Base-by-base conservation (phyloP, 2,797 vertebrate genomes). In the Enteromius mattozi region DNA sequence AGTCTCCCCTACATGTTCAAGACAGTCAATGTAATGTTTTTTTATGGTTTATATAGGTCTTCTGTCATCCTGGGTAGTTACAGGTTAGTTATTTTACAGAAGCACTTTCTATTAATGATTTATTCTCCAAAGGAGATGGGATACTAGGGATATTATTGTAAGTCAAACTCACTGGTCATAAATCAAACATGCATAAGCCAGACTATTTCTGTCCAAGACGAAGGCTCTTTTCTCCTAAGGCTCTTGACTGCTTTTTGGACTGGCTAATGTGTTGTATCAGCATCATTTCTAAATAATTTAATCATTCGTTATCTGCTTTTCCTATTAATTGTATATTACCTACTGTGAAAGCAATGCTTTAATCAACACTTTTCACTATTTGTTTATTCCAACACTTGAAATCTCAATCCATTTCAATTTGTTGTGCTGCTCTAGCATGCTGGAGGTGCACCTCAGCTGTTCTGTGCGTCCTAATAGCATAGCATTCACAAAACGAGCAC, bases 21-120 rank as follows among this genome's bases (percentile, higher is more conserved):
- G 49, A 54, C 27, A 10, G 7, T 30, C 19, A 75, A 19, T 51
- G 4, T 21, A 49, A 49, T 49, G 27, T 21, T 21, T 45, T 30
- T 72, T 16, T 35, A 54, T 35, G 17, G 51, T 59, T 81, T 42
- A 54, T 71, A 40, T 68, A 51, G 63, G 21, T 4, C 5, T 63
- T 59, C 16, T 30, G 16, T 33, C 40, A 2, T 8, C 27, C 6
- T 49, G 35, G 14, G 8, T 13, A 33, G 56, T 49, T 74, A 63
- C 56, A 82, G 42, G 40, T 65, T 65, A 51, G 56, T 51, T 82
- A 51, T 75, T 82, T 65, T 74, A 16, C 70, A 51, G 56, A 65
- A 74, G 42, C 14, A 8, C 42, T 82, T 30, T 49, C 56, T 75
- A 37, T 65, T 10, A 61, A 82, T 75, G 21, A 75, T 82, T 75